Conservation (phyloP, 2,888 invertebrate genomes). For the Epistrophella euchroma region DNA sequence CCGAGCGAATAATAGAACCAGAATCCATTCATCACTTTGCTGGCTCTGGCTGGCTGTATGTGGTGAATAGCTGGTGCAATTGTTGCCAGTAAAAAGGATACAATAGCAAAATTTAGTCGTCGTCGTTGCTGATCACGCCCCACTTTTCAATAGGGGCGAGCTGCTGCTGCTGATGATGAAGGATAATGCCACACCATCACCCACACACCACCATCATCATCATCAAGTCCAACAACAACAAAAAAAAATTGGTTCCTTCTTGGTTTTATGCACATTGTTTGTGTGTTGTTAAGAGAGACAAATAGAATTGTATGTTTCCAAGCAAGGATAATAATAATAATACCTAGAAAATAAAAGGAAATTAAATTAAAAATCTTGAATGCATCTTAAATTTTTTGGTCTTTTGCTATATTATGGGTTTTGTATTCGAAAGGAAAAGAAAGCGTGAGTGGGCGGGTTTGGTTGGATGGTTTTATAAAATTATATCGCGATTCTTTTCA, state of each 20-base stretch:
- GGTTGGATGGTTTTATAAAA: conserved; percentile 47
- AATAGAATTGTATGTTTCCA: conserved; percentile 26
- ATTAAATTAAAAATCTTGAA: conserved; percentile 72
- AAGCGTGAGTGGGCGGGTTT: background rate
- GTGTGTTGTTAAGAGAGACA: conserved; percentile 32
- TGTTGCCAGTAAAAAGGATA: conserved; percentile 75
- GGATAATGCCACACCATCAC: conserved; percentile 51
- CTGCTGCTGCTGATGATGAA: conserved; percentile 22
- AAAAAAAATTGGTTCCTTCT: conserved; percentile 27
- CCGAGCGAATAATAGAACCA: conserved; percentile 62
- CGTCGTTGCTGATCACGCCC: conserved; percentile 73
- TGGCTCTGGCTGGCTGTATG: background rate
- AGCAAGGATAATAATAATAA: conserved; percentile 46
- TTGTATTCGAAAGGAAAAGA: background rate
- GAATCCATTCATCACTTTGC: conserved; percentile 67
- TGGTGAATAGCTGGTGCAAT: conserved; percentile 47
- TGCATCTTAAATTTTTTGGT: conserved; percentile 66
- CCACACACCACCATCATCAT: background rate
- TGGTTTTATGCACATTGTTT: conserved; percentile 50
- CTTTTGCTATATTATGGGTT: background rate
- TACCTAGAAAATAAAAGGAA: conserved; percentile 50
- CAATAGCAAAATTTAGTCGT: conserved; percentile 76
- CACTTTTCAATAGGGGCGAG: conserved; percentile 59
- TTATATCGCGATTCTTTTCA: conserved; percentile 65
- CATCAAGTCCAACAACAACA: background rate